These are phyloP conservation scores for Bombus superbus DNA, from an alignment of 1,140 invertebrate species.

Conservation along the genomic window DNA sequence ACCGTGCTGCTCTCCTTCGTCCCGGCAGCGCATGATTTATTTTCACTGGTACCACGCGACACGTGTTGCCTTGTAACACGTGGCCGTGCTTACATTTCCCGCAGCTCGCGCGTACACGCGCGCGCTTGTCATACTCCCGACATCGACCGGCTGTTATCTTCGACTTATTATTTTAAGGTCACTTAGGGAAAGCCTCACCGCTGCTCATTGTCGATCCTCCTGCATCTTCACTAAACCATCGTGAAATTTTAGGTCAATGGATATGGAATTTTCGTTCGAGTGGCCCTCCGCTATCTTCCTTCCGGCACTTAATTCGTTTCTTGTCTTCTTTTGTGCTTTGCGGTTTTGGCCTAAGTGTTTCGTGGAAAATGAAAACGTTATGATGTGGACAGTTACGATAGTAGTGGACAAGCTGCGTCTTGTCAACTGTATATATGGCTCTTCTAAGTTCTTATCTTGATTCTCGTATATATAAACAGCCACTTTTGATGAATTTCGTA, in stretches of 20 bases:
- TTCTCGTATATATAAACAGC: neutral
- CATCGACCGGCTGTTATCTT: slow-evolving; percentile 60
- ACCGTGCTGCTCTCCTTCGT: slow-evolving; percentile 33
- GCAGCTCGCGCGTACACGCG: slow-evolving; percentile 18
- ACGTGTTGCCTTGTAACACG: slow-evolving; percentile 71
- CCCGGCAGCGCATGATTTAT: slow-evolving; percentile 67
- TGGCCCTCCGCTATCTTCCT: neutral
- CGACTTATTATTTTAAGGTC: slow-evolving; percentile 64
- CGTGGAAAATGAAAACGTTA: neutral
- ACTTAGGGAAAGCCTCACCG: slow-evolving; percentile 5
- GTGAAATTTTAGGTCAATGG: slow-evolving; percentile 10
- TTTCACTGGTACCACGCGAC: slow-evolving; percentile 72
- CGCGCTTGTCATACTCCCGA: slow-evolving; percentile 46
- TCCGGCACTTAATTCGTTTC: neutral
- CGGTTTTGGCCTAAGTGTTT: neutral
- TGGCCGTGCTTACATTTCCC: slow-evolving; percentile 70
- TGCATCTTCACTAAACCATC: no score
- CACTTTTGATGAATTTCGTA: neutral
- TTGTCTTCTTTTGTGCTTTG: neutral
- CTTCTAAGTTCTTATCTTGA: neutral
- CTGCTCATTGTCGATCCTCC: neutral
- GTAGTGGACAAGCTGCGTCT: neutral
- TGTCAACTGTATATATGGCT: neutral
- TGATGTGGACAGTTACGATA: neutral
- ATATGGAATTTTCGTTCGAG: neutral